phyloP scores from a whole-genome alignment of 2,797 vertebrate species.

The Borostomias antarcticus region DNA sequence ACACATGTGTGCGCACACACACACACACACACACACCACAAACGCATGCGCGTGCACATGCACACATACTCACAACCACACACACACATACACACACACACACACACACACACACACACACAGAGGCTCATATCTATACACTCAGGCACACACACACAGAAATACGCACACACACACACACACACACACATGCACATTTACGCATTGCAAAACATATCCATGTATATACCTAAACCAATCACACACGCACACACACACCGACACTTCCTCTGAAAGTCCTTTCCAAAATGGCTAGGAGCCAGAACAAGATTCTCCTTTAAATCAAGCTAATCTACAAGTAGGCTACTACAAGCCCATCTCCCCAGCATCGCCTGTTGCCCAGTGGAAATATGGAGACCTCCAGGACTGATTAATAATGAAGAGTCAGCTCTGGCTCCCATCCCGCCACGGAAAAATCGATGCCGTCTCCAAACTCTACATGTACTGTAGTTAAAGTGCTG shows the following conservation, averaged over 20 bases:
- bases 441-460: conserved; percentile 62
- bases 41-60: no score
- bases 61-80: no score
- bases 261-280: background rate
- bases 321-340: conserved; percentile 25
- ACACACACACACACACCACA: no score
- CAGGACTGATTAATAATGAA: conserved; percentile 53
- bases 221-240: background rate
- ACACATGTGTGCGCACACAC: no score
- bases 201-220: background rate
- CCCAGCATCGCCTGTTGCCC: conserved; percentile 35
- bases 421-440: conserved; percentile 49
- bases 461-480: conserved; percentile 30
- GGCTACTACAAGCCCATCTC: conserved; percentile 18
- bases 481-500: conserved; percentile 38
- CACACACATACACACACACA: no score
- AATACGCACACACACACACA: no score
- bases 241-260: background rate
- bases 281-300: background rate
- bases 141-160: no score
- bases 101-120: no score
- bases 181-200: background rate
- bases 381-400: conserved; percentile 50
- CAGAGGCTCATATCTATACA: no score
- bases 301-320: conserved; percentile 16